Evolutionary conservation across 2,888 invertebrate species (phyloP).

Genomic region (Euplagia quadripunctaria): DNA sequence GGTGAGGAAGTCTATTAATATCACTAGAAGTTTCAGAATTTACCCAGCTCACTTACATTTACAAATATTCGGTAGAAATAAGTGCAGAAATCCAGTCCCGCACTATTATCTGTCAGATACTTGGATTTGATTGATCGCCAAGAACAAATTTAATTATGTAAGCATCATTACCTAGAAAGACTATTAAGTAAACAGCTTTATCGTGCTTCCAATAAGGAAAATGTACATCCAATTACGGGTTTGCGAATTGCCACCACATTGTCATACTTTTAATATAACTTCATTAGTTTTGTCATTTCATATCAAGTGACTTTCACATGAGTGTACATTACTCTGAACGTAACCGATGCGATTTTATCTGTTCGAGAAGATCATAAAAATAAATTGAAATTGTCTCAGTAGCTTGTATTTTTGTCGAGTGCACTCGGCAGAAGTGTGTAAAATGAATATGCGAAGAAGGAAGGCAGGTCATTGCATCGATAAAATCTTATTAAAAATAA

Average conservation of each 20-base stretch:
- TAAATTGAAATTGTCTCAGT: background rate
- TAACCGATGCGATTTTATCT: background rate
- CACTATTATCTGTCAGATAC: background rate
- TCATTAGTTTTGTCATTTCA: background rate
- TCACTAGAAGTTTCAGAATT: too few relatives aligned
- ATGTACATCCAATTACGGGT: conserved; percentile 3
- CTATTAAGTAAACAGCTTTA: background rate
- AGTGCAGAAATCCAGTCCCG: background rate
- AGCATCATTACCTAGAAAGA: conserved; percentile 2
- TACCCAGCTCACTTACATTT: too few relatives aligned
- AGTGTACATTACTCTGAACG: background rate
- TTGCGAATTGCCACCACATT: background rate
- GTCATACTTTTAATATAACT: background rate
- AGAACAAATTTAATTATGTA: conserved; percentile 10
- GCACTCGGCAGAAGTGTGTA: background rate
- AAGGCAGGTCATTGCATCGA: background rate
- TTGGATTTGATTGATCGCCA: conserved; percentile 7
- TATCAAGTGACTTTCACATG: background rate
- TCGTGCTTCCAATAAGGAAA: conserved; percentile 18
- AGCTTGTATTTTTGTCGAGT: background rate
- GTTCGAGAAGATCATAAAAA: conserved; percentile 4
- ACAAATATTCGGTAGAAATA: background rate
- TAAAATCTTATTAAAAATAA: too few relatives aligned
- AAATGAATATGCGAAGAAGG: background rate
- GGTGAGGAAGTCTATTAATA: too few relatives aligned